These are phyloP conservation scores for Zaprionus camerounensis DNA, from an alignment of 1,140 invertebrate genomes.

Conservation along the genomic window DNA sequence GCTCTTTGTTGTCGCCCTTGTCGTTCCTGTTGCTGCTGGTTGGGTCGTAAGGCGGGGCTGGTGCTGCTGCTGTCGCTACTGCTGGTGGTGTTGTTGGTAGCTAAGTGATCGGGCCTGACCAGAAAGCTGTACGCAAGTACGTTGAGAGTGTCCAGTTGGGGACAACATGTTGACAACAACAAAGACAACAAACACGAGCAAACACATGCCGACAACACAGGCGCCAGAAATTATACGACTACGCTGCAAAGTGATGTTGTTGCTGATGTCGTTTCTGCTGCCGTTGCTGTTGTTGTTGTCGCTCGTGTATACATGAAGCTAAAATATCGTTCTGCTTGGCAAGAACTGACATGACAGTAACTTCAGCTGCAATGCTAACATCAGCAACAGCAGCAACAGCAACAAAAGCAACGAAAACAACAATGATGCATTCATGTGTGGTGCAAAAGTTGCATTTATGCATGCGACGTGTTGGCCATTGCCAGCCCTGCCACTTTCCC, in stretches of 20 bases:
- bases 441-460: slow-evolving; percentile 68
- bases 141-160: slow-evolving; percentile 53
- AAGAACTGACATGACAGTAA: slow-evolving; percentile 72
- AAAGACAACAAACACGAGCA: slow-evolving; percentile 57
- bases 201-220: slow-evolving; percentile 41
- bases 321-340: slow-evolving; percentile 64
- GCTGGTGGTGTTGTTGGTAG: not conserved
- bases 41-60: slow-evolving; percentile 18
- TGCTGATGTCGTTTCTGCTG: slow-evolving; percentile 35
- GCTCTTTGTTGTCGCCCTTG: slow-evolving; percentile 38
- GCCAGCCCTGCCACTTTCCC: not conserved
- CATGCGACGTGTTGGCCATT: slow-evolving; percentile 61
- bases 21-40: slow-evolving; percentile 44
- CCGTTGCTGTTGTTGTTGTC: slow-evolving; percentile 26
- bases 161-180: slow-evolving; percentile 76
- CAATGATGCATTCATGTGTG: slow-evolving; percentile 22
- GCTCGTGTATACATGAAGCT: slow-evolving; percentile 46
- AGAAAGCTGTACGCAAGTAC: slow-evolving; percentile 27
- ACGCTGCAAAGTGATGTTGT: slow-evolving; percentile 32
- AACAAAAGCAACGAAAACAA: slow-evolving; percentile 22
- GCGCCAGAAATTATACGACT: slow-evolving; percentile 64
- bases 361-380: slow-evolving; percentile 58
- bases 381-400: slow-evolving; percentile 26
- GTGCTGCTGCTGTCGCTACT: not conserved
- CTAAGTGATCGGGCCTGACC: slow-evolving; percentile 58